Base-by-base conservation (phyloP, 2,888 invertebrate species). In the Cyclophora punctaria region DNA sequence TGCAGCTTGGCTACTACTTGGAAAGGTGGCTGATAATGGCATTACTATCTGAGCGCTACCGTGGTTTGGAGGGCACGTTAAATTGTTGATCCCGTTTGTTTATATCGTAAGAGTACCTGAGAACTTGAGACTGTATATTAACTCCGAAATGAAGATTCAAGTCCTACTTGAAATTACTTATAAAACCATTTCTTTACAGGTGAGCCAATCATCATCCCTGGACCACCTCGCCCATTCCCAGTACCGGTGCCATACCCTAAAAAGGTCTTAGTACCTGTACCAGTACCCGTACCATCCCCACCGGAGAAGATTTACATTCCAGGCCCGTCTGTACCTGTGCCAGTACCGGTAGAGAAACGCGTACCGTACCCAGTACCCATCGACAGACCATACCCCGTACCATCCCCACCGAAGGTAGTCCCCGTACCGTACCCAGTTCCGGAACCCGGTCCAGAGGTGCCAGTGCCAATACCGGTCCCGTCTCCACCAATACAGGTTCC, bases 221-320 rank as follows among this genome's bases (percentile, higher is more conserved):
- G 85, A 44, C 83, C 81, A 3, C 71, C 75, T 3, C 79, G 81
- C 48, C 83, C 83, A 2, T 79, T 75, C 60, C 84, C 83, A 3
- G 80, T 83, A 5, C 84, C 78, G 2, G 71, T 78, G 4, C 81
- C 43, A 7, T 43, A 4, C 43, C 43, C 7, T n/a, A 76, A 73
- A 57, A 71, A 60, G 5, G 61, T 80, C 7, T 49, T 73, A 20
- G 62, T 76, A 37, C 69, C 68, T 1, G 57, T 72, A 4, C 71
- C 77, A 0, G 73, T 84, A 0, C 82, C 83, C 0, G 76, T 79
- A 2, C 80, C 73, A 3, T 48, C 60, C 6, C 57, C 63, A 3
- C 69, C 55, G 59, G 70, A 73, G 58, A 79, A 73, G 64, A 71
- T 77, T 43, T 77, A 62, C 56, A 63, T 71, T 34, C 63, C 56